Evolutionary conservation across 2,888 invertebrate genomes (phyloP).

Genomic region (Chirona hameri): DNA sequence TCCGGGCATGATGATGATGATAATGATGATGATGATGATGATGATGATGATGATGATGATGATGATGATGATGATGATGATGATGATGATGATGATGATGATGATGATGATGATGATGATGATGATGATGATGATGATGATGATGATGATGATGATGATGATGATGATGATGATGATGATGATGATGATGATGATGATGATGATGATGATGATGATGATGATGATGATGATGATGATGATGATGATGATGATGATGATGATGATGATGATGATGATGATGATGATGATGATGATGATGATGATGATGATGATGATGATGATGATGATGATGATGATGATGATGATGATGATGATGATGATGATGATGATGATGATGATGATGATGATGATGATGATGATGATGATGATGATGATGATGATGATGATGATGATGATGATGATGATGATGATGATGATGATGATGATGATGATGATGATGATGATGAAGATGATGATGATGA

Average conservation of each 20-base stretch:
- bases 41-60: conserved; percentile 22
- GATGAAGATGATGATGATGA: conserved; percentile 10
- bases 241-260: conserved; percentile 22
- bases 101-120: conserved; percentile 22
- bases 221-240: too few relatives aligned
- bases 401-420: conserved; percentile 31
- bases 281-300: conserved; percentile 22
- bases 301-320: conserved; percentile 22
- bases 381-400: conserved; percentile 12
- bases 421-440: background rate
- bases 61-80: conserved; percentile 22
- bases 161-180: conserved; percentile 22
- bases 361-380: conserved; percentile 22
- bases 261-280: conserved; percentile 22
- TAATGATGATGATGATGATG: conserved; percentile 22
- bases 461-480: conserved; percentile 22
- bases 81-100: conserved; percentile 22
- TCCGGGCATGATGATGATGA: conserved; percentile 5
- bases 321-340: conserved; percentile 22
- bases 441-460: conserved; percentile 1
- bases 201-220: too few relatives aligned
- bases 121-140: conserved; percentile 22
- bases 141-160: conserved; percentile 22
- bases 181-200: conserved; percentile 22
- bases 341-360: conserved; percentile 22